Evolutionary conservation across 2,797 vertebrate genomes (phyloP).

Genomic region (Distichodus sexfasciatus): DNA sequence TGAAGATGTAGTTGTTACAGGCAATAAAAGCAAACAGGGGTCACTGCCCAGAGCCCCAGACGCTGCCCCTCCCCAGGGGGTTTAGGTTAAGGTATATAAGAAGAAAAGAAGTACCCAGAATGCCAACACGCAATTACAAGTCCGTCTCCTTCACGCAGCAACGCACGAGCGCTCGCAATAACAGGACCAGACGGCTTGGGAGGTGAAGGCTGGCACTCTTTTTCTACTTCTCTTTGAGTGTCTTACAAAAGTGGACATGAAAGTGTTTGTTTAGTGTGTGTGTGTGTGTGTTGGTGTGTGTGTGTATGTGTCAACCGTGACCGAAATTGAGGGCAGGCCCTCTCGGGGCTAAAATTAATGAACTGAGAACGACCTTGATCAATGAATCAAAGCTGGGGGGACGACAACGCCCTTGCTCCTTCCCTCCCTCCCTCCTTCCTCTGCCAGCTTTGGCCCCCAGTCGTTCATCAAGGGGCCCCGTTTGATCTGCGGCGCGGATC

Average conservation of each 20-base stretch:
- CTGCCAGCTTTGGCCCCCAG: conserved; percentile 76
- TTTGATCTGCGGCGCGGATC: conserved; percentile 88
- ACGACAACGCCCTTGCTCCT: conserved; percentile 64
- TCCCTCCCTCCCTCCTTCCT: conserved; percentile 69
- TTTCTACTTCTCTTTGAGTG: conserved; percentile 20
- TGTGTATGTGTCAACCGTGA: conserved; percentile 26
- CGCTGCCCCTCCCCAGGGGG: conserved; percentile 9
- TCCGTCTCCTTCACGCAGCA: neutral
- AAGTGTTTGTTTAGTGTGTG: conserved; percentile 38
- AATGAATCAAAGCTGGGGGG: conserved; percentile 73
- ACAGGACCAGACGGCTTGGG: conserved; percentile 3
- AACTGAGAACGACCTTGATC: conserved; percentile 84
- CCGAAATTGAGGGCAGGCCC: conserved; percentile 59
- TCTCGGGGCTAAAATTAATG: conserved; percentile 77
- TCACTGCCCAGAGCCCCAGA: conserved; percentile 29
- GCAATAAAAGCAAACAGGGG: conserved; percentile 40
- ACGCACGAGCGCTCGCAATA: conserved; percentile 3
- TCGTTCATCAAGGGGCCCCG: conserved; percentile 82
- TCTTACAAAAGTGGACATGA: conserved; percentile 12
- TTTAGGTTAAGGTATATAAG: conserved; percentile 27
- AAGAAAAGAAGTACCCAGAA: conserved; percentile 30
- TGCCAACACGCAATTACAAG: conserved; percentile 8
- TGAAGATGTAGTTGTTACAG: conserved; percentile 39
- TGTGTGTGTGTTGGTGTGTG: conserved; percentile 31
- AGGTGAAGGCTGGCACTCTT: neutral